Evolutionary conservation across 2,888 invertebrate genomes (phyloP), one percentile per base, ranked within the genome.

Genomic region (Lasius platythorax): DNA sequence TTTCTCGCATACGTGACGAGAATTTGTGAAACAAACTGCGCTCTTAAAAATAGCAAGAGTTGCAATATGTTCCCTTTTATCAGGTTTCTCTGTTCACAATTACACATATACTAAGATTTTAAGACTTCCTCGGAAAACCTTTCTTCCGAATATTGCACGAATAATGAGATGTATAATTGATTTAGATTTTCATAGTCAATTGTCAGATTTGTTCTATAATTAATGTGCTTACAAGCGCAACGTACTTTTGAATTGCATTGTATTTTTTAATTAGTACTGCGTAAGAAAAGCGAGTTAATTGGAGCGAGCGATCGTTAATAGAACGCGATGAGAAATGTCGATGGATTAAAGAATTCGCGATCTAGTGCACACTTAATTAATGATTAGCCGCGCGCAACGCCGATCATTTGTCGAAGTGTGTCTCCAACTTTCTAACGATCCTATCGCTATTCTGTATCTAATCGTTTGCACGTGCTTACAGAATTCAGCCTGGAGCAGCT

Each of bases 401-500:
- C 72, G 66, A 73, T 66, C 53, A 56, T 75, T 86, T 70, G 76
- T 81, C 75, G 18, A 56, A 43, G 78, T 53, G 64, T 50, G 61
- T 74, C 70, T 76, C 40, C 40, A 67, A 83, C 88, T 87, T 88
- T 89, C 85, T 79, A 85, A 88, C 61, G 43, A 84, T 76, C 79
- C 40, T 12, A 53, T 18, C 11, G 58, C 78, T 67, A 85, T 68
- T 30, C 23, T 28, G 3, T 12, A 66, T n/a, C 86, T 61, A 89
- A 83, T 91, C 88, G 79, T 79, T 88, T 85, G 78, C 85, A 28
- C 46, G 8, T 63, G 83, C 86, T 87, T 85, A 33, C 82, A 97
- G 97, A 95, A 96, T 97, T 87, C 97, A 96, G 95, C 96, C 95
- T 92, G 96, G 94, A 92, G 96, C 96, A 91, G 96, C 95, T 30